Base-by-base conservation (phyloP, 2,797 vertebrate genomes). In the Helostoma temminkii region DNA sequence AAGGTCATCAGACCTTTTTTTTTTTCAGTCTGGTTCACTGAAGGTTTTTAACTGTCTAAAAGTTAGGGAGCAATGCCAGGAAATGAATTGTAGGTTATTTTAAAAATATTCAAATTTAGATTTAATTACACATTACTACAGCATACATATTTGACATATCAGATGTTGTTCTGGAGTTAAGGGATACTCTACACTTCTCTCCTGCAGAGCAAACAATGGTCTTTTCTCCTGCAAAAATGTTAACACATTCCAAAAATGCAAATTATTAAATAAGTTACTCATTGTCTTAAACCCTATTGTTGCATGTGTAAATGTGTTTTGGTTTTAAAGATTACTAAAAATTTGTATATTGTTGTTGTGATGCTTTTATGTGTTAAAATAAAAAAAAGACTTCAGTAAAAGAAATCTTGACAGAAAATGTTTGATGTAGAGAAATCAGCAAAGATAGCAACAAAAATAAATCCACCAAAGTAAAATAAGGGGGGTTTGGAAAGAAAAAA, bases 221-320 rank as follows among this genome's bases (percentile, higher is more conserved):
- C 55, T 47, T 71, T 69, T 65, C 73, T 79, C 74, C 79, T 85
- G 72, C 71, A 84, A 78, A 86, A 72, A 84, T 15, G 37, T 81
- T 67, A 76, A 90, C 89, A 92, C 92, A 92, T 92, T 93, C 93
- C 93, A 87, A 91, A 84, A 89, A 80, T 79, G 46, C 66, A 50
- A 87, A 93, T 89, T 75, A 91, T 89, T 85, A 86, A 92, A 91
- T 89, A 91, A 93, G 83, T 94, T 95, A 92, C 89, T 94, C 92
- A 94, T 92, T 93, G 94, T 96, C 95, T 94, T 92, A 93, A 94
- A 93, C 95, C 96, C 94, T 95, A 93, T 93, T 94, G 94, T 96
- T 97, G 95, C 96, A 96, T 96, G 96, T 97, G 92, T 96, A 93
- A 92, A 93, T 96, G 94, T 96, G 95, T 96, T 96, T 95, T 91